Percentiles rank a stretch among this genome's conserved stretches.
phyloP scores from a whole-genome alignment of 2,797 vertebrate genomes.

The Dipus sagitta region DNA sequence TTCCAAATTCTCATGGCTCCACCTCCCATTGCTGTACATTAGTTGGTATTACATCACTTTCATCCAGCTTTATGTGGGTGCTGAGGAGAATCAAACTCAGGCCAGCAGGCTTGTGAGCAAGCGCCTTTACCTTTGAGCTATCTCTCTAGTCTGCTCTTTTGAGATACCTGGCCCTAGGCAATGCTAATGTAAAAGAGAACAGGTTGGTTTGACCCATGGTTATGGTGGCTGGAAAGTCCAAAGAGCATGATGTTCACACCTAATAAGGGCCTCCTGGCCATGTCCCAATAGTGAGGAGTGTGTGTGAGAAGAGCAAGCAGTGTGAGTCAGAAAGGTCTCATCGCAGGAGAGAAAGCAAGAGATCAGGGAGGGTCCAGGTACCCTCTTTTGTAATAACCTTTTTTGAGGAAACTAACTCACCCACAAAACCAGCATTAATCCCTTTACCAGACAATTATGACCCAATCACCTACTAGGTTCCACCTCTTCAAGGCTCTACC shows the following conservation, averaged over 20 bases:
- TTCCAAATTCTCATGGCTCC: no score
- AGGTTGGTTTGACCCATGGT: neutral
- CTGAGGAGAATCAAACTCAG: no score
- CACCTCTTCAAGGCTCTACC: neutral
- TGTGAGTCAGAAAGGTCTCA: no score
- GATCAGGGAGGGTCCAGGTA: neutral
- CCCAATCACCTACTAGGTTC: neutral
- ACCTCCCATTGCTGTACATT: no score
- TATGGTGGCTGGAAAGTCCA: neutral
- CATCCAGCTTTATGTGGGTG: no score
- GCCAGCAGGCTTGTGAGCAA: no score
- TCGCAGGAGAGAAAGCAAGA: no score
- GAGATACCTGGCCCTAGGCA: neutral
- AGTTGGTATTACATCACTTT: no score
- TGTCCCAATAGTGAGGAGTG: neutral
- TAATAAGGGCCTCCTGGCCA: neutral
- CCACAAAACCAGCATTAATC: neutral
- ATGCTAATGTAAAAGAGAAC: neutral
- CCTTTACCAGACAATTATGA: neutral
- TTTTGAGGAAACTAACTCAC: neutral
- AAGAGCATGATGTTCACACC: neutral
- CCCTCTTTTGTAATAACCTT: no score
- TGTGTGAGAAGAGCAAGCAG: neutral
- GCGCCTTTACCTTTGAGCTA: no score
- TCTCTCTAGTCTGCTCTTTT: no score